Conservation (phyloP, 2,797 vertebrate genomes). For the Heterohyrax brucei region DNA sequence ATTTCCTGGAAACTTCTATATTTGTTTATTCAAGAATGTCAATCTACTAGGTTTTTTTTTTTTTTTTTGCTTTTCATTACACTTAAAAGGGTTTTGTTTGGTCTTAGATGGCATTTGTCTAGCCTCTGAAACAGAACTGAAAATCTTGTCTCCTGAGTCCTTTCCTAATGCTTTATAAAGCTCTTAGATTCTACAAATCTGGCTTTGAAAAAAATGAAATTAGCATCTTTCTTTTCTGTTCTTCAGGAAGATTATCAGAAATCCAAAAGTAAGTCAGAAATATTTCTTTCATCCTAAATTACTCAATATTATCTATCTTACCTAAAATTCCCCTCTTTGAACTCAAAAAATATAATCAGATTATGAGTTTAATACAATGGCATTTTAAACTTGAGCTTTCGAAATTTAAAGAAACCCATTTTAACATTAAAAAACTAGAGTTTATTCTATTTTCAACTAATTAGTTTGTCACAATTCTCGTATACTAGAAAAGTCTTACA, state of each 20-base stretch:
- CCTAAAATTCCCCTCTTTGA: not conserved
- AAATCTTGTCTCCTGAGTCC: not conserved
- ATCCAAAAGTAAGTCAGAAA: not conserved
- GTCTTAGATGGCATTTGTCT: not conserved
- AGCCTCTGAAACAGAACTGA: not conserved
- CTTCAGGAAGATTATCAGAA: not conserved
- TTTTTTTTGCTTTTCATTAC: not conserved
- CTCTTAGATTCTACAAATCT: no score
- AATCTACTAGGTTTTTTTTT: not conserved
- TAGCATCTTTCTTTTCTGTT: not conserved
- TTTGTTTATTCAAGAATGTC: not conserved
- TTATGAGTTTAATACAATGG: not conserved
- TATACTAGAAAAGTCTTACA: not conserved
- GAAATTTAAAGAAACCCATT: not conserved
- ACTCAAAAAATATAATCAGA: not conserved
- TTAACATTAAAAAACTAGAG: not conserved
- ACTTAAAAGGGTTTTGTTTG: not conserved
- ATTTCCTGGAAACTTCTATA: not conserved
- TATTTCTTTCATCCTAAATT: not conserved
- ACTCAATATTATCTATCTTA: not conserved
- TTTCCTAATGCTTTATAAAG: not conserved
- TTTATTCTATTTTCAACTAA: constrained; percentile 32
- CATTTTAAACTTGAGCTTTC: not conserved
- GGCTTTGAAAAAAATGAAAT: no score
- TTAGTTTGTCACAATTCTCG: not conserved